Conservation (phyloP, 2,888 invertebrate species). For the Agriotes lineatus region DNA sequence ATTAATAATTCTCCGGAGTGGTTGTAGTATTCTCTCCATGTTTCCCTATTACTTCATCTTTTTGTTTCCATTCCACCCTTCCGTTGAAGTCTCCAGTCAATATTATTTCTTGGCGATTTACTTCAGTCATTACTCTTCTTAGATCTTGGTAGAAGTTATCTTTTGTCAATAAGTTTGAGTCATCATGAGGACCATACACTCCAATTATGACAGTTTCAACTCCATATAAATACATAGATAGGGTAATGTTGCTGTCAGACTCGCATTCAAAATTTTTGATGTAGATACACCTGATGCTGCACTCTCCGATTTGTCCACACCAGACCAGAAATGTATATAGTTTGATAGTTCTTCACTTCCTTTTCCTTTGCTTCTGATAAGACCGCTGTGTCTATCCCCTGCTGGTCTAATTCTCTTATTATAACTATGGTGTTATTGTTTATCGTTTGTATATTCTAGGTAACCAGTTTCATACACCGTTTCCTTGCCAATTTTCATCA, state of each 20-base stretch:
- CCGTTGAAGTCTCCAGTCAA: background rate
- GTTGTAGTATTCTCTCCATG: background rate
- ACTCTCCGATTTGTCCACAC: constrained; percentile 38
- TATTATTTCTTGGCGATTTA: background rate
- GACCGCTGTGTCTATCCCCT: constrained; percentile 30
- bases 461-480: constrained; percentile 46
- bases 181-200: background rate
- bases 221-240: constrained; percentile 1
- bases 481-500: no score
- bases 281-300: constrained; percentile 28
- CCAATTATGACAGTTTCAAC: background rate
- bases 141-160: background rate
- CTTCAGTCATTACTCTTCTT: no score
- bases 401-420: background rate
- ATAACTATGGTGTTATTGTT: constrained; percentile 14
- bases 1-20: background rate
- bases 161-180: background rate
- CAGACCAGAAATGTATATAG: constrained; percentile 41
- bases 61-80: background rate
- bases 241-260: constrained; percentile 34
- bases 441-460: constrained; percentile 34
- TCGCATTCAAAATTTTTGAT: constrained; percentile 32
- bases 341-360: constrained; percentile 30
- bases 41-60: background rate
- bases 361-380: constrained; percentile 42